These are phyloP conservation scores for Apodemia duryi DNA, from an alignment of 2,888 invertebrate species.

Conservation along the genomic window DNA sequence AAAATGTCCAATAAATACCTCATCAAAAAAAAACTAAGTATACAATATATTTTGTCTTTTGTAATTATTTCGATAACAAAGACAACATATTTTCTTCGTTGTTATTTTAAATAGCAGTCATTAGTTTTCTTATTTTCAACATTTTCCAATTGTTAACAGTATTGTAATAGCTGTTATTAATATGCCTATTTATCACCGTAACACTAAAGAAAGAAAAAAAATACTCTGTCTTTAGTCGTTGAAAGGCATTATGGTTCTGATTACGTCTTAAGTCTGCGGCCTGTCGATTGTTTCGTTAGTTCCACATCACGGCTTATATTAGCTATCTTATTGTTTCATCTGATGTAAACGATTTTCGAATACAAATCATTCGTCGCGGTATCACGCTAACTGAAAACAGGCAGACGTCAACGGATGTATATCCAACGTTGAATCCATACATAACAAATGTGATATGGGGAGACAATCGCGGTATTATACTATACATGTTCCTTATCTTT, in stretches of 20 bases:
- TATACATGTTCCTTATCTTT: background rate
- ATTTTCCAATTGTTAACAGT: background rate
- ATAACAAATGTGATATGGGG: slow-evolving; percentile 56
- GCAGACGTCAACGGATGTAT: slow-evolving; percentile 64
- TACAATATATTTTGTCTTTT: too few species aligned
- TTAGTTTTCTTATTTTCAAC: too few species aligned
- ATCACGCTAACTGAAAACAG: slow-evolving; percentile 63
- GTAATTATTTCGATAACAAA: too few species aligned
- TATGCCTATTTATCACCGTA: background rate
- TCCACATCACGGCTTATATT: slow-evolving; percentile 22
- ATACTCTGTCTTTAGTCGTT: background rate
- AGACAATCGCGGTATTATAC: slow-evolving; percentile 44
- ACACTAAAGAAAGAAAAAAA: background rate
- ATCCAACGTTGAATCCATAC: slow-evolving; percentile 54
- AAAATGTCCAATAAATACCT: too few species aligned
- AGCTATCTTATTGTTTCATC: slow-evolving; percentile 40
- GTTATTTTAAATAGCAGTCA: too few species aligned
- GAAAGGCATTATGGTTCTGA: background rate
- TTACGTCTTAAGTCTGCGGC: background rate
- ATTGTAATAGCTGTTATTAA: background rate
- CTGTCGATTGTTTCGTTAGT: slow-evolving; percentile 7
- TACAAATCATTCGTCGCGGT: slow-evolving; percentile 49
- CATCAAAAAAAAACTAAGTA: too few species aligned
- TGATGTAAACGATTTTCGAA: slow-evolving; percentile 45
- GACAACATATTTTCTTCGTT: too few species aligned